Evolutionary conservation across 2,113 vertebrate species (phyloP).

Genomic region (Scolopax mira): DNA sequence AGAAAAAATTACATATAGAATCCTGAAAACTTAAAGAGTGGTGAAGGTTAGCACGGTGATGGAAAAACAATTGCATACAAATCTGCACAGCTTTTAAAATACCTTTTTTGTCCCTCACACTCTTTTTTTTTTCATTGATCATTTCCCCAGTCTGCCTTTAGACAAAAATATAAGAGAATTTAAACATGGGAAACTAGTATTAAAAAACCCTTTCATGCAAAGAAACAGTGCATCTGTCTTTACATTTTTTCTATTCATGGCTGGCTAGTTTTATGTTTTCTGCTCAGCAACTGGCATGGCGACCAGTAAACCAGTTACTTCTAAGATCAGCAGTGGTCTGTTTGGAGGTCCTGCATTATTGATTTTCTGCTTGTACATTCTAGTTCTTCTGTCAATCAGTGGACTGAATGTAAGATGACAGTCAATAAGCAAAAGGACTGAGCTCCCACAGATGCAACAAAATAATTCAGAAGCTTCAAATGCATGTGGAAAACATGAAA

Average conservation of each 20-base stretch:
- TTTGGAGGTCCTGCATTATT: slow-evolving; percentile 84
- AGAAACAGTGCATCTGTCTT: slow-evolving; percentile 76
- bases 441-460: slow-evolving; percentile 70
- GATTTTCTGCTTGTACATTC: slow-evolving; percentile 86
- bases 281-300: slow-evolving; percentile 82
- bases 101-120: background rate
- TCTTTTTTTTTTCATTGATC: background rate
- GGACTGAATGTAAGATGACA: slow-evolving; percentile 87
- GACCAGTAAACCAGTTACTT: slow-evolving; percentile 85
- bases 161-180: slow-evolving; percentile 60
- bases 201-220: slow-evolving; percentile 72
- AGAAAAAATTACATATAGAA: slow-evolving; percentile 76
- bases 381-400: slow-evolving; percentile 88
- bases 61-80: slow-evolving; percentile 75
- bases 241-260: slow-evolving; percentile 86
- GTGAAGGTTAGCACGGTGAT: slow-evolving; percentile 75
- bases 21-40: slow-evolving; percentile 74
- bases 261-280: slow-evolving; percentile 88
- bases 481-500: slow-evolving; percentile 10
- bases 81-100: slow-evolving; percentile 51
- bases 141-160: slow-evolving; percentile 8
- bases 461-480: slow-evolving; percentile 41
- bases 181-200: slow-evolving; percentile 75
- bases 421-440: slow-evolving; percentile 79
- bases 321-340: slow-evolving; percentile 76